Percentiles rank a stretch among this genome's conserved stretches.
These are phyloP conservation scores for Sinocyclocheilus grahami DNA, from an alignment of 2,113 vertebrate genomes.

Conservation along the genomic window DNA sequence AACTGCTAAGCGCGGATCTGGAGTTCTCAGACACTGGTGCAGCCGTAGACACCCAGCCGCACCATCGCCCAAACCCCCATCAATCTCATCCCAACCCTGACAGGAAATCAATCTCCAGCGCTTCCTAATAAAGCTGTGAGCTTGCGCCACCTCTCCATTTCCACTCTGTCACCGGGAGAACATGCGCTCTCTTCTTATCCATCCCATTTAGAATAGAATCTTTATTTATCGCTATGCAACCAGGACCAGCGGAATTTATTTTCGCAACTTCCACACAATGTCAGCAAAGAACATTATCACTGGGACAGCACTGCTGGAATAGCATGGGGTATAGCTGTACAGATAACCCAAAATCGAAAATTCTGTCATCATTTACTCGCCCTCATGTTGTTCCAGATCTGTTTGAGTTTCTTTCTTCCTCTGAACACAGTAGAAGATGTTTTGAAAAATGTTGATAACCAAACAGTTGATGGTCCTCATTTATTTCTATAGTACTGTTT, in stretches of 20 bases:
- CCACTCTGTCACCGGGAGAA: conserved; percentile 32
- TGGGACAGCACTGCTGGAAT: not conserved
- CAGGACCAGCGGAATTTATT: not conserved
- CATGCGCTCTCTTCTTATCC: conserved; percentile 29
- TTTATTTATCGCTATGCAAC: not conserved
- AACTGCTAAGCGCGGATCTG: conserved; percentile 34
- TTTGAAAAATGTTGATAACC: not conserved
- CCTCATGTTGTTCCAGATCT: too few relatives aligned
- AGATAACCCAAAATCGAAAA: not conserved
- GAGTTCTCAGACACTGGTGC: conserved; percentile 38
- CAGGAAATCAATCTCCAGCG: conserved; percentile 75
- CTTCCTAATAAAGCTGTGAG: conserved; percentile 76
- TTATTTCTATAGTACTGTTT: too few relatives aligned
- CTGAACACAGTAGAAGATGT: too few relatives aligned
- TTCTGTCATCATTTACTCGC: not conserved
- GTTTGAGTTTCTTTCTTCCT: too few relatives aligned
- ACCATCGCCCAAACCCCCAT: conserved; percentile 63
- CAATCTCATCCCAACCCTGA: conserved; percentile 69
- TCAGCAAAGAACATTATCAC: not conserved
- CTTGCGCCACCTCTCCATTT: conserved; percentile 55
- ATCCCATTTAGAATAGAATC: not conserved
- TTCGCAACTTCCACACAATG: not conserved
- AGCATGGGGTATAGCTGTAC: not conserved
- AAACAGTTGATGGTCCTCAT: not conserved
- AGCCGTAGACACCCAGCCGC: conserved; percentile 38